phyloP scores from a whole-genome alignment of 2,113 vertebrate genomes.

The Lates calcarifer region DNA sequence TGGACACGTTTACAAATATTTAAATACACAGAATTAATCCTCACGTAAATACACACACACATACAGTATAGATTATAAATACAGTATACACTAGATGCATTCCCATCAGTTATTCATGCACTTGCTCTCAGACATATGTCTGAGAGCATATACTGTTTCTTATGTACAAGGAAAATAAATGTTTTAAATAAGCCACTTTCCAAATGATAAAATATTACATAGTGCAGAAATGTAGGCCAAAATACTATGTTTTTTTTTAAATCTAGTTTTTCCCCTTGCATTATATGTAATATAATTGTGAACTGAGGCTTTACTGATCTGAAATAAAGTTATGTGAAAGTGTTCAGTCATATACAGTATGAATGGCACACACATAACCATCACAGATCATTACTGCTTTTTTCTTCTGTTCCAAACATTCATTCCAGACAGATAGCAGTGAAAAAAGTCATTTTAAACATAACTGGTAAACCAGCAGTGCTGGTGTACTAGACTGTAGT shows the following conservation, averaged over 20 bases:
- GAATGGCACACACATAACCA: background rate
- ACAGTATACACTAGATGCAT: no score
- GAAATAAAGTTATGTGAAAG: background rate
- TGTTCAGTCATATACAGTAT: background rate
- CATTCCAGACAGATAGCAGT: background rate
- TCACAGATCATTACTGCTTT: background rate
- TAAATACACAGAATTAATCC: constrained; percentile 5
- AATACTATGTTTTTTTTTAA: background rate
- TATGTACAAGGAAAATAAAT: no score
- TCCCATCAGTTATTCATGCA: no score
- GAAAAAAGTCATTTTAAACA: background rate
- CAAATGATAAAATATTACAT: no score
- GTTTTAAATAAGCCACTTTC: no score
- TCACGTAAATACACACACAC: no score
- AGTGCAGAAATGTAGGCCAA: background rate
- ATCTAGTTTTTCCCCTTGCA: no score
- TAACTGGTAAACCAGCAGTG: background rate
- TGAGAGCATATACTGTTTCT: no score
- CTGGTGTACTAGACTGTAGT: background rate
- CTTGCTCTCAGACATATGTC: no score
- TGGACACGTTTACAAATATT: constrained; percentile 21
- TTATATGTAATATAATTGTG: background rate
- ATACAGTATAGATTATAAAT: no score
- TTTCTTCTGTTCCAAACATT: no score
- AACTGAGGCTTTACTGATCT: background rate